Evolutionary conservation across 2,888 invertebrate species (phyloP).

Genomic region (Lycophotia porphyrea): DNA sequence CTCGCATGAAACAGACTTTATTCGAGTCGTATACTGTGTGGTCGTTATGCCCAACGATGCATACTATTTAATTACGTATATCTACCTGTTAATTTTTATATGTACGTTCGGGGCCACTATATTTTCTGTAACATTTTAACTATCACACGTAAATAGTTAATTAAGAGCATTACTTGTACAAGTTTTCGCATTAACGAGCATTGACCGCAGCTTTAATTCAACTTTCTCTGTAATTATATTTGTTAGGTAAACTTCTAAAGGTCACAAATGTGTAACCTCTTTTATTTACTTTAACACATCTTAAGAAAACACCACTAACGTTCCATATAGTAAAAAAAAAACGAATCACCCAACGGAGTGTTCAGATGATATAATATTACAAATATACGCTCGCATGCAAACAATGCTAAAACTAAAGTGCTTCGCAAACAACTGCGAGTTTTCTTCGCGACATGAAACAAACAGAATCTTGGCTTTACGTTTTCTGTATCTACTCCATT

Average conservation of each 20-base stretch:
- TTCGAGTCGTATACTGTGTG: conserved; percentile 30
- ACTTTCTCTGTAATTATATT: conserved; percentile 13
- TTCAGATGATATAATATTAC: background rate
- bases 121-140: conserved; percentile 18
- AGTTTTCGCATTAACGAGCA: conserved; percentile 6
- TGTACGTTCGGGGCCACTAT: conserved; percentile 3
- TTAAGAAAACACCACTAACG: background rate
- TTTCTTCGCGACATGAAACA: conserved; percentile 13
- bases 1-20: conserved; percentile 37
- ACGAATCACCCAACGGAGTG: background rate
- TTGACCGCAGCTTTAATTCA: conserved; percentile 23
- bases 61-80: conserved; percentile 51
- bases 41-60: conserved; percentile 57
- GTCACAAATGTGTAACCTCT: background rate
- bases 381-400: conserved; percentile 29
- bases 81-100: conserved; percentile 44
- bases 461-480: conserved; percentile 25
- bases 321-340: background rate
- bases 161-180: conserved; percentile 7
- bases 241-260: conserved; percentile 8
- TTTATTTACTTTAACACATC: background rate
- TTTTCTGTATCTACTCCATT: conserved; percentile 11
- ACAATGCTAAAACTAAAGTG: conserved; percentile 5
- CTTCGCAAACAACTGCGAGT: conserved; percentile 2
- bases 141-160: conserved; percentile 1